phyloP scores from a whole-genome alignment of 64 coral and sea anemone genomes.

The Catalaphyllia jardinei region DNA sequence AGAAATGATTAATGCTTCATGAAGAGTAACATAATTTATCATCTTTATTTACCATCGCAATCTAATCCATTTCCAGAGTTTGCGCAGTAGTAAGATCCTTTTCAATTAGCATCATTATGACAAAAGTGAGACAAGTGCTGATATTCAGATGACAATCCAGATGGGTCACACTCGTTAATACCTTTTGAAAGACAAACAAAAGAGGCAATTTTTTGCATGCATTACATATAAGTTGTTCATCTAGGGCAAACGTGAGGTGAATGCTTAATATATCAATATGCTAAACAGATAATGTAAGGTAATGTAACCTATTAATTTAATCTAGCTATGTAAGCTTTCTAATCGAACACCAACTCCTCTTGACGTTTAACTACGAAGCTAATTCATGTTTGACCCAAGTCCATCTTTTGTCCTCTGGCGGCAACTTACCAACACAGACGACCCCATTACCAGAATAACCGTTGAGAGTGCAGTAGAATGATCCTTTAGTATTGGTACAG shows the following conservation, averaged over 20 bases:
- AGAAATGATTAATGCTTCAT: too few species aligned
- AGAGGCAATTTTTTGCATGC: neutral
- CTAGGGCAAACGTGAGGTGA: too few species aligned
- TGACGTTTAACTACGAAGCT: too few species aligned
- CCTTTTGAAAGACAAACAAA: conserved; percentile 27
- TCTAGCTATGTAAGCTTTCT: too few species aligned
- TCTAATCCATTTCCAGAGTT: conserved; percentile 67
- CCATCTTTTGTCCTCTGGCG: too few species aligned
- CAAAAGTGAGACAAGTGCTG: conserved; percentile 66
- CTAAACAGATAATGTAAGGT: too few species aligned
- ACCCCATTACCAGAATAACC: conserved; percentile 80
- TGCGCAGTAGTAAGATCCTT: conserved; percentile 81
- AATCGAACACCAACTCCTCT: too few species aligned
- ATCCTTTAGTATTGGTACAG: conserved; percentile 76
- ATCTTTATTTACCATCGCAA: conserved; percentile 37
- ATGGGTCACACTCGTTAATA: conserved; percentile 66
- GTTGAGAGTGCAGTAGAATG: conserved; percentile 66
- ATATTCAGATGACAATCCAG: conserved; percentile 21
- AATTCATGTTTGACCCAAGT: too few species aligned
- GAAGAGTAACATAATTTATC: neutral
- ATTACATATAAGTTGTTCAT: too few species aligned
- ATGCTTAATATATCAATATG: too few species aligned
- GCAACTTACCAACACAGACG: conserved; percentile 48
- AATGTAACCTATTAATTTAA: too few species aligned
- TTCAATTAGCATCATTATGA: conserved; percentile 62